Percentiles rank a stretch among this genome's conserved stretches.
Evolutionary conservation across 2,797 vertebrate genomes (phyloP).

Genomic region (Anableps anableps): DNA sequence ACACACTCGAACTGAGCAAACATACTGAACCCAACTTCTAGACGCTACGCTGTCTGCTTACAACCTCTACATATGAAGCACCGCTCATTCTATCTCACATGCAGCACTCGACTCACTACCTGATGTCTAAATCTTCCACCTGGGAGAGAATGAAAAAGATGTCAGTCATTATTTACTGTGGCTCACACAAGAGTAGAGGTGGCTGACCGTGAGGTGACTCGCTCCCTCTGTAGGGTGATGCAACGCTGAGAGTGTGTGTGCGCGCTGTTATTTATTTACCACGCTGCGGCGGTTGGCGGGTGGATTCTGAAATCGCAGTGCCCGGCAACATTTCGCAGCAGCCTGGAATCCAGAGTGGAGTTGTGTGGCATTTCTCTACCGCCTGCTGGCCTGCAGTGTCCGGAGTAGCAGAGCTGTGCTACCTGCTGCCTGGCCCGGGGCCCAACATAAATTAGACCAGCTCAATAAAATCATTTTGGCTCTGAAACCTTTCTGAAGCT

Average conservation of each 20-base stretch:
- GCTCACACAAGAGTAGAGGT: conserved; percentile 62
- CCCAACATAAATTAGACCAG: conserved; percentile 57
- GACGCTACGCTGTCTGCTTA: conserved; percentile 31
- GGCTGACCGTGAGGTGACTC: conserved; percentile 67
- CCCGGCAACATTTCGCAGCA: conserved; percentile 80
- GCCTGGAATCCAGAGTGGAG: conserved; percentile 74
- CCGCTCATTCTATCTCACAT: conserved; percentile 29
- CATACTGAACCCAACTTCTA: conserved; percentile 32
- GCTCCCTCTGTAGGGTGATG: conserved; percentile 71
- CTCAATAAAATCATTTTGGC: conserved; percentile 7
- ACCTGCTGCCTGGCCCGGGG: conserved; percentile 79
- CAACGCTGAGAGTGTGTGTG: conserved; percentile 37
- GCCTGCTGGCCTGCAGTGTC: conserved; percentile 73
- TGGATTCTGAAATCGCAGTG: conserved; percentile 66
- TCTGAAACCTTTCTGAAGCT: neutral
- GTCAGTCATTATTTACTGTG: conserved; percentile 69
- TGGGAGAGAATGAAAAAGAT: conserved; percentile 76
- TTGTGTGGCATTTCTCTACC: conserved; percentile 85
- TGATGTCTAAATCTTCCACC: conserved; percentile 71
- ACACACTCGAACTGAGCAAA: conserved; percentile 53
- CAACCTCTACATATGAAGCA: conserved; percentile 22
- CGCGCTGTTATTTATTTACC: conserved; percentile 74
- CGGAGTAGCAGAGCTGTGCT: conserved; percentile 75
- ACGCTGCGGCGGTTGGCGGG: conserved; percentile 12
- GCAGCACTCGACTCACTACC: conserved; percentile 52